Evolutionary conservation across 1,140 invertebrate species (phyloP), one percentile per base, ranked within the genome.

Genomic region (Triops cancriformis): DNA sequence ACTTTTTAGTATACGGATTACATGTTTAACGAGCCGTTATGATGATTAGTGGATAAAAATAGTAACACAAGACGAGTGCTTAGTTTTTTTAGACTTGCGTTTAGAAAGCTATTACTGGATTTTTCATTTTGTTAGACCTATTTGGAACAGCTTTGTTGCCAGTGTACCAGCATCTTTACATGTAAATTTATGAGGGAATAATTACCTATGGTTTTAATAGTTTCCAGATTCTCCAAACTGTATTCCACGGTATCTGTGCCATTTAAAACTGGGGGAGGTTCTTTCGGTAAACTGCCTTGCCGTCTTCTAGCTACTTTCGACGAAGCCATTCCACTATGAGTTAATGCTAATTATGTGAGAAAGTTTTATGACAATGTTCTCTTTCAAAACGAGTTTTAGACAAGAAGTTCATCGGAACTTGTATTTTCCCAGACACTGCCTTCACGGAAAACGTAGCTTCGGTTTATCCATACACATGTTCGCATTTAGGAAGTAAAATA

Each of bases 151-250:
- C 9, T 3, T 72, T 3, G 23, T 26, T 26, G 72, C 2, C 23
- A 26, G 72, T 72, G 72, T 72, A 72, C 23, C 72, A 72, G n/a
- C n/a, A 27, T 72, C 9, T 2, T 72, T 72, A 23, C 2, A 27
- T 72, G 26, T 72, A 72, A 37, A 37, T 37, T 37, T 37, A 2
- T 7, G 31, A 37, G 31, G 2, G 31, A 37, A 37, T 37, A 37
- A 37, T 90, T 82, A 93, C 91, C 92, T 75, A 93, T 91, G 73
- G 91, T 93, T 86, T 92, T 93, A 79, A 93, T 88, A 79, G 92
- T 92, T 82, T 93, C 91, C 80, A 92, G 88, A 82, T 93, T 90
- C 79, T 93, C 91, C 80, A 93, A 85, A 80, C 89, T 89, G 82
- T 89, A 91, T 81, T 89, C 89, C 79, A 89, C 89, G 51, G 86